Conservation (phyloP, 2,797 vertebrate species). For the Betta splendens region DNA sequence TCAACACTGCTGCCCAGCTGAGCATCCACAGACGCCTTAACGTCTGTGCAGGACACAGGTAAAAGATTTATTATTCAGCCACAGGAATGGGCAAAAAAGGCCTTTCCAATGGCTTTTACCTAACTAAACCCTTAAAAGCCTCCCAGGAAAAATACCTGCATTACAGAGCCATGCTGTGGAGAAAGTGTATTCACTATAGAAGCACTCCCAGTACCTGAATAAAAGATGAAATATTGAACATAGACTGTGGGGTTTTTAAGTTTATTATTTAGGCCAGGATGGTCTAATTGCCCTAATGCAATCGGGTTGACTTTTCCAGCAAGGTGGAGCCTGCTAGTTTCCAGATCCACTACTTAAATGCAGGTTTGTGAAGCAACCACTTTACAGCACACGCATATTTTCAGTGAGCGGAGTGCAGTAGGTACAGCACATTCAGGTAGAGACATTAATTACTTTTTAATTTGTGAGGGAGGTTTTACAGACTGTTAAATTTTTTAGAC, state of each 20-base stretch:
- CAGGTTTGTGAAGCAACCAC: constrained; percentile 52
- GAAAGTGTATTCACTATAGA: constrained; percentile 71
- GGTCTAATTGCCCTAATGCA: constrained; percentile 84
- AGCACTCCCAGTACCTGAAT: constrained; percentile 83
- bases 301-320: constrained; percentile 65
- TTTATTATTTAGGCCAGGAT: constrained; percentile 83
- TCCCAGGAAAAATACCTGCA: constrained; percentile 80
- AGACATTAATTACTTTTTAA: constrained; percentile 83
- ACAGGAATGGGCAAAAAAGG: constrained; percentile 61
- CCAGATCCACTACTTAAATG: constrained; percentile 46
- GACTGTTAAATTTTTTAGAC: constrained; percentile 73
- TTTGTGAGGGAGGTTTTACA: constrained; percentile 71
- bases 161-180: constrained; percentile 68
- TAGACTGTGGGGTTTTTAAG: constrained; percentile 75
- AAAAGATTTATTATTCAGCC: constrained; percentile 81
- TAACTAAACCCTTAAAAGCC: constrained; percentile 80
- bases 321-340: constrained; percentile 52
- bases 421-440: constrained; percentile 63
- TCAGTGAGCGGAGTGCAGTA: constrained; percentile 23
- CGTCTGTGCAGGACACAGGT: constrained; percentile 71
- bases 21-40: constrained; percentile 59
- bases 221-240: constrained; percentile 85
- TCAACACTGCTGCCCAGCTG: constrained; percentile 45
- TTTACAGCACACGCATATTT: constrained; percentile 58
- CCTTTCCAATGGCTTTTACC: constrained; percentile 72